Conservation (phyloP, 1,140 invertebrate genomes). For the Scaptodrosophila lebanonensis region DNA sequence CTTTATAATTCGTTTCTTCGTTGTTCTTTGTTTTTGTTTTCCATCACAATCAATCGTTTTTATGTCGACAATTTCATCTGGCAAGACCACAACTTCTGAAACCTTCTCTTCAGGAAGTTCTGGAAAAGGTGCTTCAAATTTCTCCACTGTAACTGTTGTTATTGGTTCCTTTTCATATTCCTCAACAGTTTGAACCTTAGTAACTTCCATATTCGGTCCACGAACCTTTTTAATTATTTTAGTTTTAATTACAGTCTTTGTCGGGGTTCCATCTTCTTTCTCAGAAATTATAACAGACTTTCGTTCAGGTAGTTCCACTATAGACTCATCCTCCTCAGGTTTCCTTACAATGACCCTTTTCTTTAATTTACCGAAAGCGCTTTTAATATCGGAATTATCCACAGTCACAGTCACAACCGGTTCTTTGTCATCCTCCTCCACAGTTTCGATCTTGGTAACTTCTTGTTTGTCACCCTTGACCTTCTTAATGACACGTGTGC, state of each 20-base stretch:
- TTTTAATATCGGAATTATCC: constrained; percentile 43
- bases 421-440: constrained; percentile 77
- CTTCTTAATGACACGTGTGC: constrained; percentile 72
- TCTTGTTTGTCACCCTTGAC: constrained; percentile 73
- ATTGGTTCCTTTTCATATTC: constrained; percentile 76
- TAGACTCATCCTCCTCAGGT: constrained; percentile 54
- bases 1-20: constrained; percentile 33
- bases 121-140: constrained; percentile 63
- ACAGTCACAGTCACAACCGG: constrained; percentile 69
- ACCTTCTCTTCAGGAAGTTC: constrained; percentile 64
- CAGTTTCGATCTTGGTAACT: constrained; percentile 76
- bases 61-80: constrained; percentile 37
- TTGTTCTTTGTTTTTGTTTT: constrained; percentile 16
- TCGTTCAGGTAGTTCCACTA: constrained; percentile 61
- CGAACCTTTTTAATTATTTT: constrained; percentile 76
- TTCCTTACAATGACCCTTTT: constrained; percentile 48
- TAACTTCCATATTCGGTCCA: constrained; percentile 76
- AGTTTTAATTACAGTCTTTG: constrained; percentile 77
- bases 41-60: constrained; percentile 22
- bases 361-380: constrained; percentile 41
- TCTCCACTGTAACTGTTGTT: constrained; percentile 70
- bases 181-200: constrained; percentile 77
- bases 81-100: constrained; percentile 47
- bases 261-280: constrained; percentile 71
- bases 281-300: constrained; percentile 68